Conservation (phyloP, 2,113 vertebrate genomes). For the Chloropsis cyanopogon region DNA sequence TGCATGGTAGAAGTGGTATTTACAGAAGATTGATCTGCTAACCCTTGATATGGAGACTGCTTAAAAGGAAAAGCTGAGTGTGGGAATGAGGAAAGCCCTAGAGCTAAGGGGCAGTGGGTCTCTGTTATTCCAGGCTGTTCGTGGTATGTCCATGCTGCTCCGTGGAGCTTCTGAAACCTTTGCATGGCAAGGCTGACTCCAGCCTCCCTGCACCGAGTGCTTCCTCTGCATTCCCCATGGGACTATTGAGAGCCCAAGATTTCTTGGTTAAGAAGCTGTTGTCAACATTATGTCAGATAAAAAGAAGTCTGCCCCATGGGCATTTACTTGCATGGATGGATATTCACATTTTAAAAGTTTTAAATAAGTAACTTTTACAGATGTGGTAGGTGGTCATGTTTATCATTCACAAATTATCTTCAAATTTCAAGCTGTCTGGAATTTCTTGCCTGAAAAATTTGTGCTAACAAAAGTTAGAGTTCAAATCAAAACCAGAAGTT, state of each 20-base stretch:
- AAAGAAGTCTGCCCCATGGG: neutral
- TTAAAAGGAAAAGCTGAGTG: neutral
- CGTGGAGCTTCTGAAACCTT: neutral
- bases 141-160: neutral
- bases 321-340: neutral
- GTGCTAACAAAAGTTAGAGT: neutral
- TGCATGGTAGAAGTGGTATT: neutral
- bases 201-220: neutral
- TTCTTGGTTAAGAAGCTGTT: neutral
- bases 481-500: slow-evolving; percentile 1
- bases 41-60: neutral
- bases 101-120: neutral
- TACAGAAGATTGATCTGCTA: neutral
- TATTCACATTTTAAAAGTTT: neutral
- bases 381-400: neutral
- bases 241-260: neutral
- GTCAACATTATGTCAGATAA: neutral
- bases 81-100: neutral
- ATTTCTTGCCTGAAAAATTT: neutral
- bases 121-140: neutral
- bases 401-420: slow-evolving; percentile 11
- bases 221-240: neutral
- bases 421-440: slow-evolving; percentile 23
- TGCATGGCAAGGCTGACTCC: neutral
- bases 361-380: neutral